phyloP scores from a whole-genome alignment of 2,797 vertebrate species.

The Xenentodon cancila region DNA sequence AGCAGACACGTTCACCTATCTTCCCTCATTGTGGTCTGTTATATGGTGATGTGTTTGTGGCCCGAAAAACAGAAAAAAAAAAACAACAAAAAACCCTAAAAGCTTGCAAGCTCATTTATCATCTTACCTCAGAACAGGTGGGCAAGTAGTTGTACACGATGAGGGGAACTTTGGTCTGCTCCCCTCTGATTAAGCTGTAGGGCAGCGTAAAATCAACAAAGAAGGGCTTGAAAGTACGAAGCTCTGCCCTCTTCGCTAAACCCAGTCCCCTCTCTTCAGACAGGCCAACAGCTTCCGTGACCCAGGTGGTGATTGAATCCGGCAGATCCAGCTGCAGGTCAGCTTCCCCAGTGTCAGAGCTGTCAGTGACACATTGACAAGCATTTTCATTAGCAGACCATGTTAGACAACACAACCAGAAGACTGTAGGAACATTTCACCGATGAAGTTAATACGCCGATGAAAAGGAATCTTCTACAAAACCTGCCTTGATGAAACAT shows the following conservation, averaged over 20 bases:
- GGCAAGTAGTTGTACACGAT: conserved; percentile 92
- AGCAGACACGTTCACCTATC: too few species aligned
- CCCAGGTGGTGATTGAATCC: conserved; percentile 93
- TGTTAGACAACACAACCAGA: conserved; percentile 18
- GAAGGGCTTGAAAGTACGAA: conserved; percentile 91
- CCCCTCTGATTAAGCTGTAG: conserved; percentile 88
- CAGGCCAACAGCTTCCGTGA: conserved; percentile 87
- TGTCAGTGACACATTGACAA: conserved; percentile 54
- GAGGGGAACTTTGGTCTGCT: conserved; percentile 92
- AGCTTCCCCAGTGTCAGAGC: conserved; percentile 82
- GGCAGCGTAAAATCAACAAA: conserved; percentile 93
- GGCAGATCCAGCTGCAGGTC: conserved; percentile 86
- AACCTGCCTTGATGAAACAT: conserved; percentile 41
- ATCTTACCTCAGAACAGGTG: conserved; percentile 85
- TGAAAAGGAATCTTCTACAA: conserved; percentile 35
- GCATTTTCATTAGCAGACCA: conserved; percentile 6
- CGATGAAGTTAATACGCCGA: conserved; percentile 24
- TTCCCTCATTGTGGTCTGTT: too few species aligned
- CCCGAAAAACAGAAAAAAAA: too few species aligned
- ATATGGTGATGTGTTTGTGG: too few species aligned
- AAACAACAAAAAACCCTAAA: too few species aligned
- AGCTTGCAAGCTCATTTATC: too few species aligned
- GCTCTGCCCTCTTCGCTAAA: conserved; percentile 79
- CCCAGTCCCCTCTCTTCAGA: conserved; percentile 86
- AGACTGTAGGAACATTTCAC: conserved; percentile 20